Base-by-base conservation (phyloP, 2,113 vertebrate species). In the Pedetes capensis region DNA sequence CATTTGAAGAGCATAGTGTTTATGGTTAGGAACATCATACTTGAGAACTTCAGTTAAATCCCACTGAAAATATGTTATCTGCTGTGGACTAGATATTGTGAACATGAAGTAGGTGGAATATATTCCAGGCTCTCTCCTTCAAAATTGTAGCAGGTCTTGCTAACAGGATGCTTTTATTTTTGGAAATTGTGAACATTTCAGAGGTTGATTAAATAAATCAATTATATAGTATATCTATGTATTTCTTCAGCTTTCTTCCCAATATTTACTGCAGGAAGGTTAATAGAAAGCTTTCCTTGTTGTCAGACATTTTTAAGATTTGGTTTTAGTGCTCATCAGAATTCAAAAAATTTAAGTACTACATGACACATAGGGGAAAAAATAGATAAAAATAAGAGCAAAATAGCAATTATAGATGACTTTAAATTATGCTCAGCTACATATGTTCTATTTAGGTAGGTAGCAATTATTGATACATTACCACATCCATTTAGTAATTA, bases 401-500 rank as follows among this genome's bases (percentile, higher is more conserved):
- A 95, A 78, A 39, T 87, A 94, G 64, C 27, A 91, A 86, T 83
- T 94, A 94, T 71, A 80, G 82, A 94, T 66, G 47, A 94, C 37
- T 69, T 90, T 85, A 96, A 83, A 39, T 79, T 91, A 34, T 94
- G 2, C 16, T 79, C 57, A 83, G 49, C 44, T 80, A n/a, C 72
- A 10, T 83, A 27, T 79, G 57, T 91, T 91, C 61, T 94, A 94
- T 88, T 94, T 95, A 81, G 47, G 88, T 92, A 96, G 74, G 80
- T 17, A 86, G 37, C 37, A 93, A 91, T 93, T 96, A 96, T 94
- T 96, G 95, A 96, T 83, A 91, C 63, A 97, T 72, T 95, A 94
- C 74, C 93, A 96, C 95, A 96, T 93, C 82, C 91, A 96, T 49
- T 82, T 79, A 89, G 91, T 85, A 95, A 93, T 80, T 95, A 91